Evolutionary conservation across 2,113 vertebrate species (phyloP).

Genomic region (Odocoileus hemionus): DNA sequence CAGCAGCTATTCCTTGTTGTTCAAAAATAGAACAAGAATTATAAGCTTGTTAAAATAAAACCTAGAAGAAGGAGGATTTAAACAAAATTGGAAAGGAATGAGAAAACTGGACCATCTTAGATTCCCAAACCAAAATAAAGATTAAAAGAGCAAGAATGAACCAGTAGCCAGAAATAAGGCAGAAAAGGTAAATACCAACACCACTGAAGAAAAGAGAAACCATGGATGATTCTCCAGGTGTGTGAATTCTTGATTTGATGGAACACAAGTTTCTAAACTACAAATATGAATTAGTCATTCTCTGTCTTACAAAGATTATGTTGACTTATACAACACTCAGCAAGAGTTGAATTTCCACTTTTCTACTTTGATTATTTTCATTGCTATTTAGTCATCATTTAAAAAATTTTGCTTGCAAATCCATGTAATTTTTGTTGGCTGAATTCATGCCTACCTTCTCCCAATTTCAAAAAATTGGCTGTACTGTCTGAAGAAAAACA

Average conservation of each 20-base stretch:
- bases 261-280: background rate
- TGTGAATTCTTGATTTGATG: background rate
- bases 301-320: background rate
- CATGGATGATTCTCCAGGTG: background rate
- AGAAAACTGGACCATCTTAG: background rate
- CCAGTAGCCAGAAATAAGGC: background rate
- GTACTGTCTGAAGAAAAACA: background rate
- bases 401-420: background rate
- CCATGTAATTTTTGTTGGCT: background rate
- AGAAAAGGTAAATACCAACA: background rate
- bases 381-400: background rate
- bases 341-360: background rate
- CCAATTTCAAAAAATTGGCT: background rate
- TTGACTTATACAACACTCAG: background rate
- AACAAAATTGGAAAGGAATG: background rate
- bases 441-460: background rate
- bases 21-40: background rate
- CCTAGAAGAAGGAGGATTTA: background rate
- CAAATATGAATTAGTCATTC: background rate
- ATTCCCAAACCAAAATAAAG: background rate
- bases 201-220: background rate
- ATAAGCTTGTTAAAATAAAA: slow-evolving; percentile 12
- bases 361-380: background rate
- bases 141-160: background rate
- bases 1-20: background rate